Base-by-base conservation (phyloP, 2,888 invertebrate genomes). In the Lampropteryx suffumata region DNA sequence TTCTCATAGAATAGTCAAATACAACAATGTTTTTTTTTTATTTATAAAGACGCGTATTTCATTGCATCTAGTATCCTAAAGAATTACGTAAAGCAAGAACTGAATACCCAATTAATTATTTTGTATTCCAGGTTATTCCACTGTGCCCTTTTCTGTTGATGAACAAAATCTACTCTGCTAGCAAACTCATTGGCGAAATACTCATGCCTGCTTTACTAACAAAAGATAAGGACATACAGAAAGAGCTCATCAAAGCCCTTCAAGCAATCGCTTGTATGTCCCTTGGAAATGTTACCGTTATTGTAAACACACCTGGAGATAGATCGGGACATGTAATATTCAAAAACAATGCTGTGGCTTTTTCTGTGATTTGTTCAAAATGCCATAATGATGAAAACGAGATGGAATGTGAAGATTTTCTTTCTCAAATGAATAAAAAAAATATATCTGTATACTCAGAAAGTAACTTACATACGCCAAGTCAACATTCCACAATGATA, bases 141-240 rank as follows among this genome's bases (percentile, higher is more conserved):
- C 43, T 87, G 26, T 77, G 78, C 53, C 84, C 87, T 21, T 66
- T 88, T 12, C 47, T 90, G 7, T 53, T 88, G 14, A 34, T 80
- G 29, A 84, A 73, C 50, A 83, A 83, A 65, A 66, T 74, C 4
- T 65, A 70, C 29, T 77, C 84, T 24, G 69, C 81, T 30, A 84
- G 87, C 55, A 88, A 83, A 65, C 57, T 89, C 6, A 82, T 90
- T 32, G 82, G 81, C 13, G 87, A 90, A 24, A 66, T 88, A 40
- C 61, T 90, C 7, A 79, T 89, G 69, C 87, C 89, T 49, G 82
- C 81, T 1, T 79, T 89, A 42, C 65, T 83, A 10, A 74, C 73
- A 13, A 88, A 84, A 64, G 69, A 84, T 33, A 27, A 51, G 34
- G 67, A 67, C 2, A 37, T 82, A n/a, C 85, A 87, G 51, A 71